These are phyloP conservation scores for Colistium nudipinnis DNA, from an alignment of 2,113 vertebrate genomes.

Conservation along the genomic window DNA sequence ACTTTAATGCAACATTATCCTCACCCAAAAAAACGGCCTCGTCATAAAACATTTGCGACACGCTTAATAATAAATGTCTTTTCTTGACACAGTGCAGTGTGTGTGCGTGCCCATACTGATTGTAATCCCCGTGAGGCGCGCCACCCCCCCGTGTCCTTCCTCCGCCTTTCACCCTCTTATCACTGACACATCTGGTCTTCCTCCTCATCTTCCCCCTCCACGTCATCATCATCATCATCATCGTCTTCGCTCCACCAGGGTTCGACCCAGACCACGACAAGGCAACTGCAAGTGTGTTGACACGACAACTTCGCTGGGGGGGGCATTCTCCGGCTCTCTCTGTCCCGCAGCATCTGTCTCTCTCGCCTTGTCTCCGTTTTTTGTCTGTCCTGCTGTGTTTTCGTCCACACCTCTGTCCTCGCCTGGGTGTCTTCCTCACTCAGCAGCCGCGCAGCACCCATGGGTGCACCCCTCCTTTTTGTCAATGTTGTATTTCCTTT, in stretches of 20 bases:
- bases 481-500: not conserved
- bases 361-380: constrained; percentile 20
- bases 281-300: constrained; percentile 61
- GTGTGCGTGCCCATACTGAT: constrained; percentile 33
- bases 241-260: constrained; percentile 12
- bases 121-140: constrained; percentile 41
- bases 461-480: constrained; percentile 28
- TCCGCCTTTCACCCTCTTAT: constrained; percentile 44
- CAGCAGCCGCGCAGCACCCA: constrained; percentile 21
- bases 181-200: constrained; percentile 20
- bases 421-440: constrained; percentile 18
- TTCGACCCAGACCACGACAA: constrained; percentile 40
- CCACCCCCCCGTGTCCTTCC: constrained; percentile 38
- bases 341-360: constrained; percentile 55
- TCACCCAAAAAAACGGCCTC: no score
- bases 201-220: not conserved
- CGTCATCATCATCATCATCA: no score
- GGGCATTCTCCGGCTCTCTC: constrained; percentile 34
- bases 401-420: constrained; percentile 26
- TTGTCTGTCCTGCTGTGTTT: constrained; percentile 48
- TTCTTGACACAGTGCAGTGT: not conserved
- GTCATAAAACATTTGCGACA: no score
- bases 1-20: no score
- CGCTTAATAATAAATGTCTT: no score
- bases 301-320: constrained; percentile 33